These are phyloP conservation scores for Aphelocoma coerulescens DNA, from an alignment of 2,113 vertebrate genomes.

Conservation along the genomic window DNA sequence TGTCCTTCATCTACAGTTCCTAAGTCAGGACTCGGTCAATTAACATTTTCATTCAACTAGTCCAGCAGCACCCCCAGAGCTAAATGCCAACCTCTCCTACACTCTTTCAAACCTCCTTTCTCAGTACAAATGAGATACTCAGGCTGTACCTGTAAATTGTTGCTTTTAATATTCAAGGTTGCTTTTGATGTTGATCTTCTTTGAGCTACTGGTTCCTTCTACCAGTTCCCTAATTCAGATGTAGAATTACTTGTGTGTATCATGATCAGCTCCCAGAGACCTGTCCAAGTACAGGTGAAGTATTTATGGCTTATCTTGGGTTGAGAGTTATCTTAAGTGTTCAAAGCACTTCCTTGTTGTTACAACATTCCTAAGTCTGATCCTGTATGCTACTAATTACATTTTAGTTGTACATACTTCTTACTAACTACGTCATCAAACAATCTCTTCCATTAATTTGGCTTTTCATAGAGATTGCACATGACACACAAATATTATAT, in stretches of 20 bases:
- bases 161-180: background rate
- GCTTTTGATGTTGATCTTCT: background rate
- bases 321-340: background rate
- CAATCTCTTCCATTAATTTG: background rate
- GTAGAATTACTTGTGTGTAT: background rate
- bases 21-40: background rate
- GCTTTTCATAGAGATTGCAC: background rate
- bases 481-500: background rate
- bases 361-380: background rate
- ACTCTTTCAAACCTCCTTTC: background rate
- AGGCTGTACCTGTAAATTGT: background rate
- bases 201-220: background rate
- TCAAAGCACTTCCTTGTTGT: background rate
- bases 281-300: background rate
- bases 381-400: background rate
- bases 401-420: background rate
- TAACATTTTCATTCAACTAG: background rate
- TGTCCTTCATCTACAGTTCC: background rate
- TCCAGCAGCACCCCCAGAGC: background rate
- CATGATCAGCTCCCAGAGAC: background rate
- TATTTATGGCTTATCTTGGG: background rate
- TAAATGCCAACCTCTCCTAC: background rate
- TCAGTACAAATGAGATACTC: background rate
- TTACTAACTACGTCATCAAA: background rate
- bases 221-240: background rate